phyloP scores from a whole-genome alignment of 2,888 invertebrate genomes.

The Drosophila engyochracea region DNA sequence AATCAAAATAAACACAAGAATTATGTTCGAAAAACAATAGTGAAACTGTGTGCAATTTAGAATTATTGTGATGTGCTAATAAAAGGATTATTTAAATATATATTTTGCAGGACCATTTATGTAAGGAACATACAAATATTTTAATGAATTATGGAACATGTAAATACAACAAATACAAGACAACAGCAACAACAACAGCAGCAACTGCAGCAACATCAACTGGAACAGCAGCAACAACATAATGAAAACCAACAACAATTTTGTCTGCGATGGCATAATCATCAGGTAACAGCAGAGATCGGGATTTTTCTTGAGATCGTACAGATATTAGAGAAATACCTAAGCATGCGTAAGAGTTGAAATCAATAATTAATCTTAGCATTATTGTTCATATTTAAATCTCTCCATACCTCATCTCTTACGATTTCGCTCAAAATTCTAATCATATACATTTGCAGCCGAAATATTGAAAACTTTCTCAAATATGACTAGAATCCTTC shows the following conservation, averaged over 20 bases:
- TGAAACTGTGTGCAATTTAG: not conserved
- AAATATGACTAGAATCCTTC: not conserved
- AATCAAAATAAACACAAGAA: slow-evolving; percentile 42
- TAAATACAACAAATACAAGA: slow-evolving; percentile 76
- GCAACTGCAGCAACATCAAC: slow-evolving; percentile 67
- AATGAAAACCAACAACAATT: slow-evolving; percentile 88
- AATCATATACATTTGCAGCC: not conserved
- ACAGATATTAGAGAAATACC: not conserved
- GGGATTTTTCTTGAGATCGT: slow-evolving; percentile 60
- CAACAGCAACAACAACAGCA: slow-evolving; percentile 68
- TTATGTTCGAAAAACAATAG: slow-evolving; percentile 11
- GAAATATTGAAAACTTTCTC: not conserved
- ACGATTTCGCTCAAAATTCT: not conserved
- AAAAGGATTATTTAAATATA: slow-evolving; percentile 24
- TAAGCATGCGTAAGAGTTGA: not conserved
- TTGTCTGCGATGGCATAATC: slow-evolving; percentile 94
- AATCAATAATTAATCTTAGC: not conserved
- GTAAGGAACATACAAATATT: slow-evolving; percentile 44
- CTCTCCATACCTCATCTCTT: not conserved
- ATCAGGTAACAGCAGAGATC: slow-evolving; percentile 87
- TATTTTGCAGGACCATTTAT: slow-evolving; percentile 54
- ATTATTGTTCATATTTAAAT: not conserved
- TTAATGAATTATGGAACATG: slow-evolving; percentile 83
- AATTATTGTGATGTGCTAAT: slow-evolving; percentile 1
- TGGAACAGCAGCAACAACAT: slow-evolving; percentile 70